Conservation (phyloP, 2,113 vertebrate genomes). For the Gopherus flavomarginatus region DNA sequence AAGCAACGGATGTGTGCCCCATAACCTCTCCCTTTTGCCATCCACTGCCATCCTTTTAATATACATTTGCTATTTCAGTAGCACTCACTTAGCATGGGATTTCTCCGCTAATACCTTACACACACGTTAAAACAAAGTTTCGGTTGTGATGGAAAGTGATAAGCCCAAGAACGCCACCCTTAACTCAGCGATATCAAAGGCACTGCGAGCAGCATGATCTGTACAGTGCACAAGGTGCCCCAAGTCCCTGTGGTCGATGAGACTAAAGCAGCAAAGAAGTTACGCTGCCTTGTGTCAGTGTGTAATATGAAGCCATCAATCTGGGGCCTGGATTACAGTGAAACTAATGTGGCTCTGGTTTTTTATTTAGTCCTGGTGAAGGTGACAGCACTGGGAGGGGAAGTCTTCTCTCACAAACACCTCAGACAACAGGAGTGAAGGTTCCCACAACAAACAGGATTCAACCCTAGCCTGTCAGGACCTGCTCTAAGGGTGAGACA, state of each 20-base stretch:
- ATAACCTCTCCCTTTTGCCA: not conserved
- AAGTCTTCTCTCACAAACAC: not conserved
- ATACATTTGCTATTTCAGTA: not conserved
- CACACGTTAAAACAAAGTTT: not conserved
- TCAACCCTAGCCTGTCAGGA: not conserved
- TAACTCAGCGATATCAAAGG: not conserved
- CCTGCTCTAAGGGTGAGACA: not conserved
- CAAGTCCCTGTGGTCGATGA: not conserved
- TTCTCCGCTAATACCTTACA: not conserved
- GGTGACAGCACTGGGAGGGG: not conserved
- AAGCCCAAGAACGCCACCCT: not conserved
- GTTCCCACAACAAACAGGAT: accelerated
- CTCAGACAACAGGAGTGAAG: not conserved
- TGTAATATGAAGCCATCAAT: not conserved
- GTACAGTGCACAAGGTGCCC: accelerated
- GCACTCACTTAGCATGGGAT: no score
- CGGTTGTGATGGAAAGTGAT: not conserved
- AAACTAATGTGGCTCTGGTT: not conserved
- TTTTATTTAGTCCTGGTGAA: not conserved
- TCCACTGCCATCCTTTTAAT: accelerated
- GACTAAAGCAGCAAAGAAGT: not conserved
- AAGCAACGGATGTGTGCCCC: not conserved
- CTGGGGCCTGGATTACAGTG: not conserved
- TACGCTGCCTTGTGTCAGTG: not conserved
- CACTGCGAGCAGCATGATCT: not conserved